phyloP scores from a whole-genome alignment of 2,113 vertebrate genomes.

The Ginglymostoma cirratum region DNA sequence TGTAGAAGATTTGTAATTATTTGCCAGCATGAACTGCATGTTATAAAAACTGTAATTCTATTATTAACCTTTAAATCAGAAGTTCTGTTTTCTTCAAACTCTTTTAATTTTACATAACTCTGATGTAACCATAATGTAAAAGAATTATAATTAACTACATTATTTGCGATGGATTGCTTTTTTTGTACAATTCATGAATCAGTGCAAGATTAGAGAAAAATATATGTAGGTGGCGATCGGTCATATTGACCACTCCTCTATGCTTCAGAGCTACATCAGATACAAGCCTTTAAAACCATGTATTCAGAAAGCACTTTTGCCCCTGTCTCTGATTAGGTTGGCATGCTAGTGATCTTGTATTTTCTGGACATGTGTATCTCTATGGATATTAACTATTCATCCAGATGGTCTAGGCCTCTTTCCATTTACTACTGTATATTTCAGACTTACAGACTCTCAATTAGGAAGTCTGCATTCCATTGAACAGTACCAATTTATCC shows the following conservation, averaged over 20 bases:
- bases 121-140: slow-evolving; percentile 76
- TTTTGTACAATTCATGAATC: slow-evolving; percentile 59
- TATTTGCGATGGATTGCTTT: slow-evolving; percentile 58
- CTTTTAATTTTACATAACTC: slow-evolving; percentile 76
- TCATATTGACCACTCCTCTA: slow-evolving; percentile 77
- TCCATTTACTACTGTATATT: slow-evolving; percentile 58
- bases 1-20: slow-evolving; percentile 62
- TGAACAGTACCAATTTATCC: slow-evolving; percentile 44
- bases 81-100: slow-evolving; percentile 73
- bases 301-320: slow-evolving; percentile 38
- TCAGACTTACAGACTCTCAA: slow-evolving; percentile 49
- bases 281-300: slow-evolving; percentile 37
- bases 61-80: slow-evolving; percentile 56
- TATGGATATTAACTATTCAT: slow-evolving; percentile 49
- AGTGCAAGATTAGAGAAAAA: slow-evolving; percentile 56
- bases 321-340: slow-evolving; percentile 43
- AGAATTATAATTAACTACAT: slow-evolving; percentile 58
- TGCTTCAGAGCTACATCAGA: slow-evolving; percentile 42
- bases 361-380: slow-evolving; percentile 26
- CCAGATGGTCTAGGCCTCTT: slow-evolving; percentile 56
- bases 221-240: slow-evolving; percentile 64
- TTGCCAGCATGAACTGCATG: slow-evolving; percentile 94
- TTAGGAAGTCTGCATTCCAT: slow-evolving; percentile 63
- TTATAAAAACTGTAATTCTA: slow-evolving; percentile 72
- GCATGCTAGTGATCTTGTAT: slow-evolving; percentile 38